These are phyloP conservation scores for Diadema setosum DNA, from an alignment of 35 echinoderm and acorn worm species.

Conservation along the genomic window DNA sequence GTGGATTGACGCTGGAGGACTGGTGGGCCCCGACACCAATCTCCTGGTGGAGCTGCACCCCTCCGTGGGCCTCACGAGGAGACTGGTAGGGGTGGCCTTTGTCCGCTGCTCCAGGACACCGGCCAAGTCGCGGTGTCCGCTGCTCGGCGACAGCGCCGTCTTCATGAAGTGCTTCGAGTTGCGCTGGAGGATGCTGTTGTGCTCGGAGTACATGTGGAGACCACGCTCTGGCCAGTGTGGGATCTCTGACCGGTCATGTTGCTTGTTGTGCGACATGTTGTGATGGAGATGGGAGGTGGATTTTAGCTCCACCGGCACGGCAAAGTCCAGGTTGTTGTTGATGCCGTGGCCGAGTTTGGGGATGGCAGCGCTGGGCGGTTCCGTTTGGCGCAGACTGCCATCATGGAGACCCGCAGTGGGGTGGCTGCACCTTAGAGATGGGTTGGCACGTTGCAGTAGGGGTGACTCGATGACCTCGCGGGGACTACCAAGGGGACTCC, in stretches of 20 bases:
- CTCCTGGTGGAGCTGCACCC: not conserved
- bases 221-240: not conserved
- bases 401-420: not conserved
- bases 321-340: slow-evolving; percentile 53
- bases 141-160: not conserved
- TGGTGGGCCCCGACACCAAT: not conserved
- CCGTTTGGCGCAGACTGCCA: not conserved
- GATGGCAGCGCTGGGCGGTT: not conserved
- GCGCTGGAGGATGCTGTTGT: not conserved
- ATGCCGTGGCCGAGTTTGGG: slow-evolving; percentile 8
- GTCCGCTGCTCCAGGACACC: not conserved
- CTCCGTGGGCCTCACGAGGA: not conserved
- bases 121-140: not conserved
- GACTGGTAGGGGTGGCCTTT: slow-evolving; percentile 9
- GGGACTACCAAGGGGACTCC: not conserved
- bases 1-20: not conserved
- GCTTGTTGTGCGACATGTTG: slow-evolving; percentile 71
- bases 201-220: not conserved
- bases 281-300: slow-evolving; percentile 32
- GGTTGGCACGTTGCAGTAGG: not conserved
- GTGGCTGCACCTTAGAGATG: not conserved
- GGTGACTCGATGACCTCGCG: not conserved
- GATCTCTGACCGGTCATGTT: not conserved
- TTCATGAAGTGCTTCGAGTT: slow-evolving; percentile 11
- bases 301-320: slow-evolving; percentile 23